phyloP scores from a whole-genome alignment of 2,113 vertebrate species.

The Ictalurus furcatus region DNA sequence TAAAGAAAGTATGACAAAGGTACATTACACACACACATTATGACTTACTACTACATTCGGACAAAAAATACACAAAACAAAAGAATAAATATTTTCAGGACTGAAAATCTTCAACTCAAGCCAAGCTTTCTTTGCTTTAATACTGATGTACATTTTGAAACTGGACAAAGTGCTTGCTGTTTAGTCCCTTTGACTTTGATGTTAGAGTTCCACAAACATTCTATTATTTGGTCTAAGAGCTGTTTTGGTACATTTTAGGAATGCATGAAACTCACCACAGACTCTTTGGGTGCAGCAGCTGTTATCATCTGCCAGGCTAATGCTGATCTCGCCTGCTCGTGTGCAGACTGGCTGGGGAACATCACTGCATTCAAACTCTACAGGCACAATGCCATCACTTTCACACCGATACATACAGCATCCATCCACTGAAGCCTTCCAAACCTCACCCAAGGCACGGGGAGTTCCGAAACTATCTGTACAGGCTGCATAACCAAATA shows the following conservation, averaged over 20 bases:
- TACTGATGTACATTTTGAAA: neutral
- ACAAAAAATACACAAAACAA: neutral
- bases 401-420: conserved; percentile 92
- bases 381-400: conserved; percentile 79
- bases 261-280: conserved; percentile 79
- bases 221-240: neutral
- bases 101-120: neutral
- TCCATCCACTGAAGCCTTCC: conserved; percentile 84
- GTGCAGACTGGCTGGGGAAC: conserved; percentile 69
- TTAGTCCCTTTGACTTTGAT: neutral
- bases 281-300: conserved; percentile 86
- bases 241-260: neutral
- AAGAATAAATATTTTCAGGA: neutral
- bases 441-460: conserved; percentile 83
- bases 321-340: conserved; percentile 79
- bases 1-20: no score
- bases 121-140: neutral
- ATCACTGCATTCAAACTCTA: conserved; percentile 81
- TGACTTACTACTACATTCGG: neutral
- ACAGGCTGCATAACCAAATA: conserved; percentile 79
- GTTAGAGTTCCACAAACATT: neutral
- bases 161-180: neutral
- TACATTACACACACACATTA: neutral
- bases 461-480: conserved; percentile 86
- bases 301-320: conserved; percentile 79